A percentile compares a stretch with the other conserved stretches of the same genome.
Conservation (phyloP, 2,797 vertebrate genomes). For the Phaenicophaeus curvirostris region DNA sequence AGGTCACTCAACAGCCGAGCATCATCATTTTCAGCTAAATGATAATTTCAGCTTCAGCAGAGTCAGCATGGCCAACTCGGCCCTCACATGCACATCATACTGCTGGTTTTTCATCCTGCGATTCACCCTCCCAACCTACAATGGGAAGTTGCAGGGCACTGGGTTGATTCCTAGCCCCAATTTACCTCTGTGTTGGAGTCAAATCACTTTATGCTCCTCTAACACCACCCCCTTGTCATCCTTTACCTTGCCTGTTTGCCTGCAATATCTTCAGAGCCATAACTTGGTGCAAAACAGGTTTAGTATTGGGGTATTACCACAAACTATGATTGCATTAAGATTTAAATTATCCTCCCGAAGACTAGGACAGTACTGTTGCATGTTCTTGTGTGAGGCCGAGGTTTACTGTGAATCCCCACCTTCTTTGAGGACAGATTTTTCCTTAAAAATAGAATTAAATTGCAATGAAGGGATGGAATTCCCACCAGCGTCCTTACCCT, state of each 20-base stretch:
- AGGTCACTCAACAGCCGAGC: not conserved
- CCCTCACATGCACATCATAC: fast-evolving
- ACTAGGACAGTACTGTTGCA: not conserved
- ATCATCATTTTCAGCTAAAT: not conserved
- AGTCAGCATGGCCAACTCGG: not conserved
- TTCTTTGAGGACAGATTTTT: not conserved
- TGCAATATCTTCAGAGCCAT: not conserved
- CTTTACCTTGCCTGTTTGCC: not conserved
- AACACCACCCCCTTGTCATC: not conserved
- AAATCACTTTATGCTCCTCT: not conserved
- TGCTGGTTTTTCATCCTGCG: not conserved
- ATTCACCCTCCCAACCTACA: not conserved
- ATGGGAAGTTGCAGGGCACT: fast-evolving
- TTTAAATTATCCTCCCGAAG: not conserved
- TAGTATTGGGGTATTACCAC: not conserved
- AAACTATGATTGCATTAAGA: not conserved
- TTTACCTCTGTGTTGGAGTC: not conserved
- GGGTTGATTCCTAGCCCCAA: not conserved
- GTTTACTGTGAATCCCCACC: not conserved
- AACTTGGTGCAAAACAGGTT: not conserved
- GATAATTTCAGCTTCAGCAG: not conserved
- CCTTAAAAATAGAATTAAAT: not conserved
- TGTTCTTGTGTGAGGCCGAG: not conserved
- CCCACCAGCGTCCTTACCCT: not conserved
- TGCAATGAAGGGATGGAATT: not conserved